Evolutionary conservation across 2,888 invertebrate genomes (phyloP).

Genomic region (Pherbina coryleti): DNA sequence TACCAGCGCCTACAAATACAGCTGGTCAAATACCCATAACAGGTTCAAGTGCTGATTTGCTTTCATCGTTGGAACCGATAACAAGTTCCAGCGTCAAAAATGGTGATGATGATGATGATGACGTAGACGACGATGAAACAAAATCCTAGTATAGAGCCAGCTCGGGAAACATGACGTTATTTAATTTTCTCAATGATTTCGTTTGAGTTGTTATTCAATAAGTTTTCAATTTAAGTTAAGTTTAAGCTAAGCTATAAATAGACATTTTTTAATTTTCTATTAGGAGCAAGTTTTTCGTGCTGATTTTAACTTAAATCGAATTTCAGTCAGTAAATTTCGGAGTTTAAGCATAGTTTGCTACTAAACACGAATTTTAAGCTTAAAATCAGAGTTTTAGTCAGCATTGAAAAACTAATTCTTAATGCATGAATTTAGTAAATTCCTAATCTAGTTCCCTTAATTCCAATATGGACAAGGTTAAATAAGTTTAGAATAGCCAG

Average conservation of each 20-base stretch:
- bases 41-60: conserved; percentile 53
- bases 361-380: too few relatives aligned
- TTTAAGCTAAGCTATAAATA: not conserved
- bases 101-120: conserved; percentile 49
- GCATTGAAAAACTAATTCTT: too few relatives aligned
- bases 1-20: conserved; percentile 33
- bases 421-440: too few relatives aligned
- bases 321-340: too few relatives aligned
- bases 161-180: conserved; percentile 30
- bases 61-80: conserved; percentile 48
- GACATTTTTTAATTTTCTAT: too few relatives aligned
- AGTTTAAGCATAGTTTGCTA: too few relatives aligned
- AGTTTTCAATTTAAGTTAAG: not conserved
- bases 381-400: too few relatives aligned
- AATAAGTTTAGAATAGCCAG: too few relatives aligned
- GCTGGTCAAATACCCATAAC: conserved; percentile 41
- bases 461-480: too few relatives aligned
- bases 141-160: conserved; percentile 32
- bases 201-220: not conserved
- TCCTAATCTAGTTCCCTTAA: too few relatives aligned
- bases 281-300: too few relatives aligned
- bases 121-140: conserved; percentile 44
- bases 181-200: conserved; percentile 31
- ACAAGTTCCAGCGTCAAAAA: conserved; percentile 53
- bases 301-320: too few relatives aligned